Evolutionary conservation across 2,113 vertebrate genomes (phyloP).

Genomic region (Cyphomyrus plagiostoma): DNA sequence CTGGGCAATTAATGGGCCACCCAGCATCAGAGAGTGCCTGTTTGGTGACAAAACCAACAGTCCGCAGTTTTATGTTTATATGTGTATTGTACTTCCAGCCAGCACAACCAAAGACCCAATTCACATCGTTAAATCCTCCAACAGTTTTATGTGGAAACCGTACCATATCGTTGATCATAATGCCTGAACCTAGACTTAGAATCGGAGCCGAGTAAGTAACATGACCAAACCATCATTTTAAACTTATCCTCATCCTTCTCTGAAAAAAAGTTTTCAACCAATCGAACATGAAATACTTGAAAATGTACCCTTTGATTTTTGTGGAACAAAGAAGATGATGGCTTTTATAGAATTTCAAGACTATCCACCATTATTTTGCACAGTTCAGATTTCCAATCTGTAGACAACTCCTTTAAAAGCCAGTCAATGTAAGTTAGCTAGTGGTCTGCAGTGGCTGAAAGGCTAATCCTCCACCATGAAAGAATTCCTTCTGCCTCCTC

Average conservation of each 20-base stretch:
- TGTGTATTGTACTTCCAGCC: not conserved
- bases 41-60: slow-evolving; percentile 49
- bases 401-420: slow-evolving; percentile 21
- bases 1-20: slow-evolving; percentile 56
- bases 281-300: slow-evolving; percentile 25
- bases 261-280: not conserved
- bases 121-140: slow-evolving; percentile 15
- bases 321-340: not conserved
- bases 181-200: slow-evolving; percentile 25
- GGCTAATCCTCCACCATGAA: slow-evolving; percentile 49
- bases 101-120: not conserved
- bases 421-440: slow-evolving; percentile 43
- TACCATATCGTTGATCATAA: slow-evolving; percentile 44
- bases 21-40: slow-evolving; percentile 52
- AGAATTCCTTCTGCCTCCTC: slow-evolving; percentile 40
- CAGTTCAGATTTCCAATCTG: not conserved
- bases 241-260: slow-evolving; percentile 45
- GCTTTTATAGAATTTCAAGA: slow-evolving; percentile 2
- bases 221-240: slow-evolving; percentile 54
- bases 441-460: slow-evolving; percentile 41
- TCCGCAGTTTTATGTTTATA: not conserved
- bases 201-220: slow-evolving; percentile 49
- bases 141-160: not conserved
- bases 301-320: not conserved
- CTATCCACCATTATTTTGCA: not conserved